Evolutionary conservation across 1,140 invertebrate genomes (phyloP), one percentile per base, ranked within the genome.

Genomic region (Magallana ariakensis): DNA sequence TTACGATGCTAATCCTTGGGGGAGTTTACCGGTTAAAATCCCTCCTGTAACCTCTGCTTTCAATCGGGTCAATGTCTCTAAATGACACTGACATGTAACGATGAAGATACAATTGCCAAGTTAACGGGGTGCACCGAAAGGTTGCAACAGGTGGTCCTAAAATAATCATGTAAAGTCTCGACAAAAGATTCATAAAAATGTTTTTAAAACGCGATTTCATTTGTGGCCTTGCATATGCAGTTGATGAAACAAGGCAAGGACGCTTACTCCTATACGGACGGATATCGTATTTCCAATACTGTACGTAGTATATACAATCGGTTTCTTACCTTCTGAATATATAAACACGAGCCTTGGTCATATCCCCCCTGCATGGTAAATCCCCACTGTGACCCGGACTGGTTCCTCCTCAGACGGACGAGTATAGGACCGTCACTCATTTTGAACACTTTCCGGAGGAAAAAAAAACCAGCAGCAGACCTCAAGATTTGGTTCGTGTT

Each of bases 281-380:
- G 5, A 46, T 46, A 46, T 46, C 33, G 33, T 46, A 46, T 46
- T 46, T 46, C 33, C 33, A 46, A 46, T 4, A 46, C 33, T 46
- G 33, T 46, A 46, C 5, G 33, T 46, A 46, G 33, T 46, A 46
- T 46, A 2, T 5, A 46, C 33, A 46, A n/a, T n/a, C 33, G 33
- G 33, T 46, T 46, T 80, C 90, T 82, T 88, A 92, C 91, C 90
- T 92, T 91, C 85, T 90, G 89, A 75, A 92, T 91, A 57, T 90
- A 96, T 91, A 99, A 96, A 85, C 97, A 97, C 13, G 97, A 96
- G 91, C 96, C 96, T 91, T 98, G 96, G 96, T 99, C 98, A 86
- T 96, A 96, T 89, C 98, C 98, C 90, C 98, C 98, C 86, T 97
- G 97, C 88, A 98, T 96, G 89, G 98, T 96, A 93, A 98, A 97